Percentiles rank a stretch among this genome's conserved stretches.
These are phyloP conservation scores for Pachyramphus minor DNA, from an alignment of 2,113 vertebrate species.

Conservation along the genomic window DNA sequence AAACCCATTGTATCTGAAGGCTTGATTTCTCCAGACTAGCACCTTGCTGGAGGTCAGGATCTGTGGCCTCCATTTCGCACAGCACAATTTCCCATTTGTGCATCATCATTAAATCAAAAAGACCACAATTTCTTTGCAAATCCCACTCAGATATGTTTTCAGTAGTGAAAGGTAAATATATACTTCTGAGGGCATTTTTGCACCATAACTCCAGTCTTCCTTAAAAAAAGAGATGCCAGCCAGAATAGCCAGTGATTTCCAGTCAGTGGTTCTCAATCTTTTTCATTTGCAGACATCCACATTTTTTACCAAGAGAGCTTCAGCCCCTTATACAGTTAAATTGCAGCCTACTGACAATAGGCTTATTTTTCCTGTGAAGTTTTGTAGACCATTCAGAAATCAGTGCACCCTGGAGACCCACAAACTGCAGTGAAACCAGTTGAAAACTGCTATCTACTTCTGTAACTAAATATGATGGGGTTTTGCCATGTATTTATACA, in stretches of 20 bases:
- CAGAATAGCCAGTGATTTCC: neutral
- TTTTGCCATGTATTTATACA: neutral
- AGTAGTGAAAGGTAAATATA: neutral
- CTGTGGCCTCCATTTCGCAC: fast-evolving
- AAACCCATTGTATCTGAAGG: neutral
- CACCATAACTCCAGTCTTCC: neutral
- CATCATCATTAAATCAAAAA: neutral
- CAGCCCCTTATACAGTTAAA: neutral
- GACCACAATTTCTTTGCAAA: neutral
- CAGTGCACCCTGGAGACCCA: neutral
- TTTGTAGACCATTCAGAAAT: conserved; percentile 8
- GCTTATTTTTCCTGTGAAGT: conserved; percentile 26
- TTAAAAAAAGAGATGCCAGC: neutral
- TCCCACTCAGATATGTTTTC: neutral
- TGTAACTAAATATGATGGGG: neutral
- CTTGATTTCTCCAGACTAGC: neutral
- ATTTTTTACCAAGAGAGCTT: neutral
- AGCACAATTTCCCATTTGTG: neutral
- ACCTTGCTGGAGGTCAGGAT: neutral
- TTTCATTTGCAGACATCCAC: conserved; percentile 7
- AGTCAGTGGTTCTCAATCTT: neutral
- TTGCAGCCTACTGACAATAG: neutral
- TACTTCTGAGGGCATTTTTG: neutral
- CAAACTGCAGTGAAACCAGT: neutral
- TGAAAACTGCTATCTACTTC: neutral